Conservation (phyloP, 2,797 vertebrate genomes). For the Thalassophryne amazonica region DNA sequence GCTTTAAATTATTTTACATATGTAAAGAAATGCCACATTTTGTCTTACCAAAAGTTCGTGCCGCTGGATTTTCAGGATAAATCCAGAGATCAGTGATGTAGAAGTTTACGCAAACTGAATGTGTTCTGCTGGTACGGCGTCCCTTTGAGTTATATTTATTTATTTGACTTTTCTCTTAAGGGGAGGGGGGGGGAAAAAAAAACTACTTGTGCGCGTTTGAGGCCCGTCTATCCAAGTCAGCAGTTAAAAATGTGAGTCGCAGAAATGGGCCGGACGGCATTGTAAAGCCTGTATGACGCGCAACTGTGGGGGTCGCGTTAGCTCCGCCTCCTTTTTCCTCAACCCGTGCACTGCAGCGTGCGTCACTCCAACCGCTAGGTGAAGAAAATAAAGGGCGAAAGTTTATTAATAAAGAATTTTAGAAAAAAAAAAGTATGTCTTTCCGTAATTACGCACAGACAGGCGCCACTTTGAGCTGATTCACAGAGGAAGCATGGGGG, state of each 20-base stretch:
- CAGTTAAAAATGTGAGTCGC: slow-evolving; percentile 20
- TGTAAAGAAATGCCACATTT: not conserved
- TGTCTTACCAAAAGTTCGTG: slow-evolving; percentile 51
- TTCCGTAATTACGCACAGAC: too few relatives aligned
- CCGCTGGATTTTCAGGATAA: slow-evolving; percentile 30
- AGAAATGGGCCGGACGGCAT: slow-evolving; percentile 47
- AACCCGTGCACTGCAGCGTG: too few relatives aligned
- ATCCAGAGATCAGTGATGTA: slow-evolving; percentile 31
- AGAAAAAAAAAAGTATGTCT: too few relatives aligned
- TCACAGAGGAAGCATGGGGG: too few relatives aligned
- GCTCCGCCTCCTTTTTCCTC: slow-evolving; percentile 59
- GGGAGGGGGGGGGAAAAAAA: too few relatives aligned
- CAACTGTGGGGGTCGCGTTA: slow-evolving; percentile 58
- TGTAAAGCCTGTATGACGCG: slow-evolving; percentile 26
- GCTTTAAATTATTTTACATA: not conserved
- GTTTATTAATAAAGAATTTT: too few relatives aligned
- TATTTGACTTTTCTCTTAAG: not conserved
- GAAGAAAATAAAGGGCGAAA: too few relatives aligned
- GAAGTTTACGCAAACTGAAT: too few relatives aligned
- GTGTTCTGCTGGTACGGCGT: not conserved
- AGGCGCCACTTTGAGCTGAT: too few relatives aligned
- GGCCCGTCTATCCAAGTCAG: slow-evolving; percentile 4
- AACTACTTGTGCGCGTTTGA: slow-evolving; percentile 27
- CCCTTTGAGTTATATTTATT: not conserved
- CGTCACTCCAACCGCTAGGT: too few relatives aligned